A percentile compares a stretch with the other conserved stretches of the same genome.
phyloP scores from a whole-genome alignment of 2,113 vertebrate genomes.

The Halichoerus grypus region DNA sequence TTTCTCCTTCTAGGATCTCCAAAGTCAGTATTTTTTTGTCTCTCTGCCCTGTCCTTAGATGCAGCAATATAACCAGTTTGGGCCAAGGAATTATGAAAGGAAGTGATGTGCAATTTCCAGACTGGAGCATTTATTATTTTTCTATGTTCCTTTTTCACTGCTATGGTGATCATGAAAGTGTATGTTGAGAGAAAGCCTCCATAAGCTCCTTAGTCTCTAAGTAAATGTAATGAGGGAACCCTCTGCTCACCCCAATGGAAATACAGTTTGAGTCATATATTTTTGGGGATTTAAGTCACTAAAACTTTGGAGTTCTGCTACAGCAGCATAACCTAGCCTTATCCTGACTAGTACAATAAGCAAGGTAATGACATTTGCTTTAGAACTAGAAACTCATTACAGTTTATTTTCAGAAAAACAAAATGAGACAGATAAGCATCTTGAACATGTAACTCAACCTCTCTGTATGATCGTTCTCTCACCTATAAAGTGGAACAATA shows the following conservation, averaged over 20 bases:
- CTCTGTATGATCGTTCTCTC: not conserved
- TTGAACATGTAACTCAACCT: not conserved
- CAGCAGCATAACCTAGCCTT: not conserved
- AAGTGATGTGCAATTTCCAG: not conserved
- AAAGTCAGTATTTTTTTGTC: not conserved
- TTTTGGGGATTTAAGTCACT: not conserved
- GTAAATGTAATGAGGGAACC: not conserved
- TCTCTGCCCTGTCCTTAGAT: not conserved
- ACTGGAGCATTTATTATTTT: not conserved
- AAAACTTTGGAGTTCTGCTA: not conserved
- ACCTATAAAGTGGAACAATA: slow-evolving; percentile 5
- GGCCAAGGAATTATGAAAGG: not conserved
- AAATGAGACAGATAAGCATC: not conserved
- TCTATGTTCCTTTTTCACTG: not conserved
- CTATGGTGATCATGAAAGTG: not conserved
- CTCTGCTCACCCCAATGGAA: not conserved
- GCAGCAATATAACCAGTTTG: not conserved
- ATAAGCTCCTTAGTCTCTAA: not conserved
- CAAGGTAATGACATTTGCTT: not conserved
- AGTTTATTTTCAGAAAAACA: slow-evolving; percentile 45
- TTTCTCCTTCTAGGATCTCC: not conserved
- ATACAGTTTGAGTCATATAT: not conserved
- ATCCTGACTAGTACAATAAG: not conserved
- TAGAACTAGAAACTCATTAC: not conserved
- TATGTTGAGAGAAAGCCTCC: not conserved